Base-by-base conservation (phyloP, 2,797 vertebrate species). In the Ibycter americanus region DNA sequence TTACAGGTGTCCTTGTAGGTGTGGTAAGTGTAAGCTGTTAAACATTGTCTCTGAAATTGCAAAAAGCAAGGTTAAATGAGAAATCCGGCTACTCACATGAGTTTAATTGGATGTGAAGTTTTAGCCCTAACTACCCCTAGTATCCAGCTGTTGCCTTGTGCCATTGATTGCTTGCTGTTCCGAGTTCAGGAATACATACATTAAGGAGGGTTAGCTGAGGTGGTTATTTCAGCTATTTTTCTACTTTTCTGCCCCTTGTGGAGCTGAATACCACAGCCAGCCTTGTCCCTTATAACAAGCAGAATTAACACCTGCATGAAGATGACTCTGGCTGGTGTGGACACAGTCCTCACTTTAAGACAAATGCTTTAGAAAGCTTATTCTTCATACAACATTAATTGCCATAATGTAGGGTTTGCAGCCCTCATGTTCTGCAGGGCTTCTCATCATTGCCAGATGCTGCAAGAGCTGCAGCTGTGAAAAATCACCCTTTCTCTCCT, bases 391-490 rank as follows among this genome's bases (percentile, higher is more conserved):
- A 61, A 73, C 5, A 1, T 73, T 34, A 44, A 70, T 89, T 61
- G 47, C 58, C 22, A 8, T 73, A 61, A 38, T 42, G 25, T 51
- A 62, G 49, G 2, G 23, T 52, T 90, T 87, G 62, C 55, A 87
- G 66, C 84, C 65, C 89, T 94, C 4, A 1, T 65, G 51, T 96
- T 89, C 82, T 94, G 46, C 65, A 91, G 58, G 34, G 72, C 38
- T 83, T 92, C 42, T 56, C 40, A 8, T 81, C 16, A 2, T 22
- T 87, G 61, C 68, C 90, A 88, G 72, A 90, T 93, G 58, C 65
- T 91, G 76, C 79, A 93, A 83, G 63, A 80, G 38, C 63, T 93
- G 62, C 90, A 96, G 80, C 95, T 96, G 91, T 90, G 84, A 92
- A 87, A 91, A 94, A 93, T 94, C 90, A 62, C 32, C 54, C 54